These are phyloP conservation scores for Onychomys torridus DNA, from an alignment of 2,797 vertebrate genomes.

Conservation along the genomic window DNA sequence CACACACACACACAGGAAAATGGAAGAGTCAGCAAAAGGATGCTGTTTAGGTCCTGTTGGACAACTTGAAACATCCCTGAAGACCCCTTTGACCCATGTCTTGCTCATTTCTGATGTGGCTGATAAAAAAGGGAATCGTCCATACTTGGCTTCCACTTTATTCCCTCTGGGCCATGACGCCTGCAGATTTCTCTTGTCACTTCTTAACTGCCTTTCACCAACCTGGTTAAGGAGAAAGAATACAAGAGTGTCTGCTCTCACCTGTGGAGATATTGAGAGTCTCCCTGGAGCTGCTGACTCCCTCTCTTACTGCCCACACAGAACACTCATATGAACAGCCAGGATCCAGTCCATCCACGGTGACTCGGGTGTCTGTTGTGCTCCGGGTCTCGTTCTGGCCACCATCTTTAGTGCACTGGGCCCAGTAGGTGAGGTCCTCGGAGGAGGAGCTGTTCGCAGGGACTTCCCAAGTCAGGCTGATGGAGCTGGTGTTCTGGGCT, in stretches of 20 bases:
- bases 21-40: too few relatives aligned
- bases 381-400: rapidly evolving
- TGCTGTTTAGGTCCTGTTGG: too few relatives aligned
- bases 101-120: too few relatives aligned
- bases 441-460: rapidly evolving
- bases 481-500: neutral
- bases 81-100: too few relatives aligned
- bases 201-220: neutral
- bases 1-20: too few relatives aligned
- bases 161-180: too few relatives aligned
- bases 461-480: constrained; percentile 30
- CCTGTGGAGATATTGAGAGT: neutral
- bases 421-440: neutral
- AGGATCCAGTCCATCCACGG: neutral
- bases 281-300: rapidly evolving
- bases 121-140: too few relatives aligned
- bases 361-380: neutral
- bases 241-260: neutral
- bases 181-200: too few relatives aligned
- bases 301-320: neutral
- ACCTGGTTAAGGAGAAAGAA: too few relatives aligned
- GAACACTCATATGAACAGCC: neutral
- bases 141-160: too few relatives aligned
- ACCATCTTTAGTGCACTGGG: rapidly evolving
- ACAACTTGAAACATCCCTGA: too few relatives aligned